Evolutionary conservation across 2,888 invertebrate species (phyloP), one percentile per base, ranked within the genome.

Genomic region (Spodoptera picta): DNA sequence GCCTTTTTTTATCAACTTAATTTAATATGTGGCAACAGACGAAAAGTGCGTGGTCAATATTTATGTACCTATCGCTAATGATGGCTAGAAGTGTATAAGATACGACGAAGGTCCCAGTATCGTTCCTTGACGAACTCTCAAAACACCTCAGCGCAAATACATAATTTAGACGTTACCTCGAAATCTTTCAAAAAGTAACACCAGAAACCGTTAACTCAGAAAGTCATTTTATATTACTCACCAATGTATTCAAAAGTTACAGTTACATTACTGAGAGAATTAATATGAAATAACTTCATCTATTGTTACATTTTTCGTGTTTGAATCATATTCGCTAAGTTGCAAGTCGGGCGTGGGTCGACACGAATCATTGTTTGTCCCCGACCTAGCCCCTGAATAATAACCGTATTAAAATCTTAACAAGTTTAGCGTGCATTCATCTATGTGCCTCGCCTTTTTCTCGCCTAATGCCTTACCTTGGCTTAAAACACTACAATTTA

Each of bases 371-470:
- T 82, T 81, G 81, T 82, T 68, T 66, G 80, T 80, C 80, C 78
- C 79, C 79, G 75, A 80, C 82, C 81, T 80, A 82, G 80, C 79
- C 82, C 75, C 78, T 69, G 80, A 75, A 79, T 81, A 82, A 83
- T 81, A 85, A 84, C 83, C 76, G 79, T 82, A 83, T 84, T 80
- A 85, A 75, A 82, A 76, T 80, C 71, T 79, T 80, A 82, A 83
- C 83, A 81, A 79, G 80, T 86, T 83, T 82, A 84, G 85, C 82
- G 81, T 77, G 64, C 83, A 74, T 74, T 83, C 81, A 83, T 83
- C 78, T 80, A 58, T 63, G 41, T 54, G 57, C 68, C 76, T 67
- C 59, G 60, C 74, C 66, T 63, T 69, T 62, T 70, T 52, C 62
- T 57, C 52, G 58, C 69, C 55, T 10, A 51, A 24, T 43, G n/a